Base-by-base conservation (phyloP, 1,140 invertebrate species). In the Bactericera cockerelli region DNA sequence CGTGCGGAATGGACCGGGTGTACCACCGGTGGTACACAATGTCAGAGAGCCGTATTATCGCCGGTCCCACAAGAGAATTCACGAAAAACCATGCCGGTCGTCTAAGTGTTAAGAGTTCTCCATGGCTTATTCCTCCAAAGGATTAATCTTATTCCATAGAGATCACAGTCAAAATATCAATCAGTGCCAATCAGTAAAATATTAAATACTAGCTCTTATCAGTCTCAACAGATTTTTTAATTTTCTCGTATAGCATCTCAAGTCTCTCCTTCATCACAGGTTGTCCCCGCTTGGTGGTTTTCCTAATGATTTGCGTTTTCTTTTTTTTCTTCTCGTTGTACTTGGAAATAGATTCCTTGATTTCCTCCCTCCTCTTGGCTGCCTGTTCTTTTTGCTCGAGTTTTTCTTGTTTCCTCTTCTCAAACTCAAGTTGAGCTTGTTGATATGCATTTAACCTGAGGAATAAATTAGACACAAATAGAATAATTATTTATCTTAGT, bases 231-330 rank as follows among this genome's bases (percentile, higher is more conserved):
- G n/a, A 56, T 36, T 68, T 62, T 65, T 76, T 70, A 62, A 78
- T 76, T 68, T 85, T 81, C 64, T 86, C 80, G n/a, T 86, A 70
- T 28, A 89, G 69, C 62, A 86, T 66, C 69, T 87, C 79, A 63
- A 87, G 72, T 66, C 84, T 74, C 26, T 79, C 79, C 61, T 79
- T 83, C 84, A 89, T 87, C 0, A 87, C 71, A 2, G 85, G 85
- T 67, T 89, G 86, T 10, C 86, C 86, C 68, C 79, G 84, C 61
- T 76, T 81, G 1, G 80, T 89, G 67, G 81, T 85, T 65, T 79
- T 81, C 26, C 78, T 80, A 22, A 87, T 69, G 62, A 78, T 80
- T 67, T 82, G 84, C 61, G 76, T 81, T 56, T 76, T 79, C 31
- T 80, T 74, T 11, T 77, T 71, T 67, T 81, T 86, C 38, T 80